Percentiles rank a stretch among this genome's conserved stretches.
Evolutionary conservation across 2,888 invertebrate genomes (phyloP).

Genomic region (Leucozona laternaria): DNA sequence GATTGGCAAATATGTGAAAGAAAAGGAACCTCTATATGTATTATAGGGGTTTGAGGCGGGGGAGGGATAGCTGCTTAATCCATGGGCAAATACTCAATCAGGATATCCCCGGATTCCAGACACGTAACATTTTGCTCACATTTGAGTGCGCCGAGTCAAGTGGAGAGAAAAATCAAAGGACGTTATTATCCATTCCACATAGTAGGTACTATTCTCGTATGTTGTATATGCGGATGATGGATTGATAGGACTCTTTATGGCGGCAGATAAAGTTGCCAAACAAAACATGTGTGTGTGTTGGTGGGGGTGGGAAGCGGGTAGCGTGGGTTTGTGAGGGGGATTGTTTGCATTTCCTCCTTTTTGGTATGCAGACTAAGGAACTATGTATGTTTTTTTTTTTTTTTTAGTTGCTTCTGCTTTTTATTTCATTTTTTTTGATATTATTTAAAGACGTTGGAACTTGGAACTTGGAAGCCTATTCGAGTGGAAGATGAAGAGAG

Average conservation of each 20-base stretch:
- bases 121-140: slow-evolving; percentile 73
- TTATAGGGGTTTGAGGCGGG: background rate
- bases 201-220: background rate
- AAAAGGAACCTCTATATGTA: background rate
- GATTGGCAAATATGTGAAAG: slow-evolving; percentile 61
- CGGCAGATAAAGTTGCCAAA: slow-evolving; percentile 68
- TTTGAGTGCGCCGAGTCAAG: slow-evolving; percentile 57
- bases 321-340: too few relatives aligned
- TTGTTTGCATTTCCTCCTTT: slow-evolving; percentile 57
- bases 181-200: slow-evolving; percentile 53
- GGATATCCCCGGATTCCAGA: slow-evolving; percentile 67
- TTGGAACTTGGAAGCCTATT: slow-evolving; percentile 37
- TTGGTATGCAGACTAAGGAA: slow-evolving; percentile 69
- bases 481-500: slow-evolving; percentile 64
- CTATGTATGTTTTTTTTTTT: background rate
- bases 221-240: slow-evolving; percentile 53
- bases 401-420: background rate
- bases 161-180: slow-evolving; percentile 72
- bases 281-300: slow-evolving; percentile 49
- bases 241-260: slow-evolving; percentile 71
- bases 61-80: slow-evolving; percentile 52
- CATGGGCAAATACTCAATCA: slow-evolving; percentile 74
- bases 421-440: slow-evolving; percentile 37
- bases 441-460: slow-evolving; percentile 70
- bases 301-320: too few relatives aligned